Evolutionary conservation across 2,888 invertebrate genomes (phyloP).

Genomic region (Diadromus collaris): DNA sequence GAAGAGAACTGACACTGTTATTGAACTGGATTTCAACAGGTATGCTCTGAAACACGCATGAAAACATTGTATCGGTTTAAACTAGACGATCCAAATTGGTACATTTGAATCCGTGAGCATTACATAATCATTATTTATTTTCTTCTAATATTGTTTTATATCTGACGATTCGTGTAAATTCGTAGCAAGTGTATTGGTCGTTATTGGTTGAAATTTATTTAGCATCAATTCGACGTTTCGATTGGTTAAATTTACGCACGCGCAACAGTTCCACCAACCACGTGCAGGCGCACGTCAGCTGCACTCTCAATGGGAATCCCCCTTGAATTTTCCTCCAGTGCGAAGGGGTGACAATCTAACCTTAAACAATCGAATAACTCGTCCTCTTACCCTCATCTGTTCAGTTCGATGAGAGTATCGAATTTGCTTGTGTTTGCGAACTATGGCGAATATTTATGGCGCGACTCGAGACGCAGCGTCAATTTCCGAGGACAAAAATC

Average conservation of each 20-base stretch:
- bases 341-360: background rate
- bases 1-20: slow-evolving; percentile 84
- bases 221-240: background rate
- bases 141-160: background rate
- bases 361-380: slow-evolving; percentile 3
- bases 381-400: background rate
- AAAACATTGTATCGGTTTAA: background rate
- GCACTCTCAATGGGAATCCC: background rate
- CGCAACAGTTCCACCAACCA: background rate
- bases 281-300: background rate
- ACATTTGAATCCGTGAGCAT: background rate
- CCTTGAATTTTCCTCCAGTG: background rate
- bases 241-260: background rate
- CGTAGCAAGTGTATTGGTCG: background rate
- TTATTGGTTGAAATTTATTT: slow-evolving; percentile 1
- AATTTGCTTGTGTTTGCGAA: background rate
- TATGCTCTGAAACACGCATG: slow-evolving; percentile 68
- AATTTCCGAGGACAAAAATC: slow-evolving; percentile 61
- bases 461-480: background rate
- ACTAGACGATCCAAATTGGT: background rate
- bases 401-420: background rate
- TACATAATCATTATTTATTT: background rate
- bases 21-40: slow-evolving; percentile 83
- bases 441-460: background rate
- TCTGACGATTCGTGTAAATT: background rate